Percentiles rank a stretch among this genome's conserved stretches.
Evolutionary conservation across 2,888 invertebrate genomes (phyloP).

Genomic region (Watsonalla cultraria): DNA sequence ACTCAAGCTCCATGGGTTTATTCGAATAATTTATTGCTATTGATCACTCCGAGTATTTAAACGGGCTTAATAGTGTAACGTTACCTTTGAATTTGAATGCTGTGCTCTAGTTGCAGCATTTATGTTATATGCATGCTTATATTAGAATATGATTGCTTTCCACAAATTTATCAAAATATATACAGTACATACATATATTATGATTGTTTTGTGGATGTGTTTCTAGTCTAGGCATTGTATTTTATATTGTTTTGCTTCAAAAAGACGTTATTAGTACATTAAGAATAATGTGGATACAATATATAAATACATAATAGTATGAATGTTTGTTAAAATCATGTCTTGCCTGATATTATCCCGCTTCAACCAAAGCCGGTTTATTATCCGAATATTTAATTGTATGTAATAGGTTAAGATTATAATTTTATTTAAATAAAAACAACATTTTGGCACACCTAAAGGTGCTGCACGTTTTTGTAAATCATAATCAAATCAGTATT

Average conservation of each 20-base stretch:
- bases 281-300: neutral
- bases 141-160: too few relatives aligned
- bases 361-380: neutral
- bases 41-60: too few relatives aligned
- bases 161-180: too few relatives aligned
- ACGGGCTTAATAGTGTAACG: too few relatives aligned
- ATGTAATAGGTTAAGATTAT: too few relatives aligned
- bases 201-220: neutral
- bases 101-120: too few relatives aligned
- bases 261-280: neutral
- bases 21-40: too few relatives aligned
- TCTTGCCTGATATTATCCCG: neutral
- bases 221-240: neutral
- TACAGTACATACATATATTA: neutral
- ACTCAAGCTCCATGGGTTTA: too few relatives aligned
- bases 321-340: neutral
- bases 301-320: neutral
- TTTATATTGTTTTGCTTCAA: neutral
- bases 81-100: too few relatives aligned
- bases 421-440: neutral
- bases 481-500: slow-evolving; percentile 54
- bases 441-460: neutral
- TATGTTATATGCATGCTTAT: too few relatives aligned
- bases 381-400: too few relatives aligned
- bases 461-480: slow-evolving; percentile 27